Evolutionary conservation across 2,888 invertebrate species (phyloP).

Genomic region (Chelonus formosanus): DNA sequence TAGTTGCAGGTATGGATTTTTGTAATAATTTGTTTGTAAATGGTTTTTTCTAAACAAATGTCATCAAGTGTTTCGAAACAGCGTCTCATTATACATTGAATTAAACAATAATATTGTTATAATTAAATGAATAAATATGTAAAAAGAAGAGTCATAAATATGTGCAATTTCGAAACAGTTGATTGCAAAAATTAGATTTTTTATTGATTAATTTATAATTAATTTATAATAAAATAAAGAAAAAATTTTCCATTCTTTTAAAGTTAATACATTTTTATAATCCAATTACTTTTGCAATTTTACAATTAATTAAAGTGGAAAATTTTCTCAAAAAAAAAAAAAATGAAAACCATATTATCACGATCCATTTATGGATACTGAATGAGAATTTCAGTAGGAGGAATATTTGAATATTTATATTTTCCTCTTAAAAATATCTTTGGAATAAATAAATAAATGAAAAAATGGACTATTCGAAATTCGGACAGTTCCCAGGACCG

Average conservation of each 20-base stretch:
- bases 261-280: background rate
- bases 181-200: conserved; percentile 26
- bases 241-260: background rate
- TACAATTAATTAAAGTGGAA: conserved; percentile 40
- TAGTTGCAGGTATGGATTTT: conserved; percentile 1
- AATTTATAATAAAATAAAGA: conserved; percentile 19
- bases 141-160: conserved; percentile 23
- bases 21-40: conserved; percentile 26
- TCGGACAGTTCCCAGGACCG: conserved; percentile 29
- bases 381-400: conserved; percentile 17
- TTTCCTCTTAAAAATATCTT: too few relatives aligned
- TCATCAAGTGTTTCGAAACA: conserved; percentile 35
- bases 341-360: conserved; percentile 28
- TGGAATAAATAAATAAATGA: background rate
- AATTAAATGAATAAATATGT: conserved; percentile 22
- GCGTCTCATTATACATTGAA: conserved; percentile 24
- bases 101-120: conserved; percentile 1
- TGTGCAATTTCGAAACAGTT: conserved; percentile 35
- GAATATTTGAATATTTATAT: too few relatives aligned
- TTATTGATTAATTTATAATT: conserved; percentile 21
- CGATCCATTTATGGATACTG: conserved; percentile 34
- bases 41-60: conserved; percentile 25
- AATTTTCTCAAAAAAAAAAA: conserved; percentile 38
- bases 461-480: conserved; percentile 37
- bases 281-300: background rate